Conservation (phyloP, 2,888 invertebrate species). For the Globia sparganii region DNA sequence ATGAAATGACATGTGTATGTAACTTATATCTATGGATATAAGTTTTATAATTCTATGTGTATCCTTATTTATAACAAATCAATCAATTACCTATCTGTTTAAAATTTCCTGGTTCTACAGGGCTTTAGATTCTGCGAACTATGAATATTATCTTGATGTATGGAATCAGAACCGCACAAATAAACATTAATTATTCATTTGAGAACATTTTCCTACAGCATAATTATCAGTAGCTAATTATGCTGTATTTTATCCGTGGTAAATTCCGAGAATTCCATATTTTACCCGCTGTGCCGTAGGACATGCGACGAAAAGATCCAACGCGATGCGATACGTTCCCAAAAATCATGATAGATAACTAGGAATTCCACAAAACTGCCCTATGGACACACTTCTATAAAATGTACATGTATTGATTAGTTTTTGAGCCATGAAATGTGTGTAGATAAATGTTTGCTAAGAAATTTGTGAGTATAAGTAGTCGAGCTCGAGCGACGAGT, state of each 20-base stretch:
- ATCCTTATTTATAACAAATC: not conserved
- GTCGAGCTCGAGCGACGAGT: too few relatives aligned
- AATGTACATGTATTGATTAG: too few relatives aligned
- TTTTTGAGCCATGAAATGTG: too few relatives aligned
- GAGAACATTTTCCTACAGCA: not conserved
- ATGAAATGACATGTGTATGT: not conserved
- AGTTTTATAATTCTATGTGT: not conserved
- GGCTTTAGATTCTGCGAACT: slow-evolving; percentile 15
- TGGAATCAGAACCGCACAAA: not conserved
- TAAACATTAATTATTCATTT: not conserved
- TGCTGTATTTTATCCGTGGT: not conserved
- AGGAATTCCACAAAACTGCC: too few relatives aligned
- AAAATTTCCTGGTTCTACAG: not conserved
- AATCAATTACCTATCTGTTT: not conserved
- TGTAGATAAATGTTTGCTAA: too few relatives aligned
- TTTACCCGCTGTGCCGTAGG: not conserved
- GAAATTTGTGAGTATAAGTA: too few relatives aligned
- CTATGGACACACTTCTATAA: too few relatives aligned
- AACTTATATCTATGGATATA: too few relatives aligned
- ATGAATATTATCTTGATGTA: slow-evolving; percentile 9
- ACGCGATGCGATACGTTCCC: not conserved
- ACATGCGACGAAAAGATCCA: not conserved
- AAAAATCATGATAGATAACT: too few relatives aligned
- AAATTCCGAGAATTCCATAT: not conserved
- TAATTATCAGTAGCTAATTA: slow-evolving; percentile 2